A percentile compares a stretch with the other conserved stretches of the same genome.
Evolutionary conservation across 2,888 invertebrate genomes (phyloP).

Genomic region (Norana najaformis): DNA sequence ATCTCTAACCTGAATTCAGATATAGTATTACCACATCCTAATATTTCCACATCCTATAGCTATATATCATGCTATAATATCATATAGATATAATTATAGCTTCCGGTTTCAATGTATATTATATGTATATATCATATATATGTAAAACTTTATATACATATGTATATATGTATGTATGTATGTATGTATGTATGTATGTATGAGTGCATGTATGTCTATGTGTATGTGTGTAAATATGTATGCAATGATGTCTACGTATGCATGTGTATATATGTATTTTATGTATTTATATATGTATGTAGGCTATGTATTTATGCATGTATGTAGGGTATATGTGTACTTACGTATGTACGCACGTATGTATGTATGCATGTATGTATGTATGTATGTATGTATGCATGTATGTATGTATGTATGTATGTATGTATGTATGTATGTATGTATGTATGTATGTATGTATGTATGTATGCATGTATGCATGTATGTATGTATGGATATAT

Average conservation of each 20-base stretch:
- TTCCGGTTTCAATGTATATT: too few species aligned
- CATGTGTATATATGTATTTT: neutral
- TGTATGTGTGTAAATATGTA: neutral
- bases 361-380: neutral
- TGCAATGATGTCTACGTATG: too few species aligned
- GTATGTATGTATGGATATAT: neutral
- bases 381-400: too few species aligned
- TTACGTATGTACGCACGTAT: neutral
- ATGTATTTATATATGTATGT: neutral
- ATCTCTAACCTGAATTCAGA: neutral
- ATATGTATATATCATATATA: neutral
- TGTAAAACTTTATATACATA: neutral
- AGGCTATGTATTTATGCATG: too few species aligned
- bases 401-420: neutral
- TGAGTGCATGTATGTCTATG: neutral
- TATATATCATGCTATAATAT: neutral
- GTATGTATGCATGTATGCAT: neutral
- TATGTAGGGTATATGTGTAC: neutral
- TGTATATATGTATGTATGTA: neutral
- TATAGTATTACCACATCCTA: neutral
- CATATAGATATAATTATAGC: neutral
- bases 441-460: neutral
- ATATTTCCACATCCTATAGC: neutral
- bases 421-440: neutral
- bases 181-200: conserved; percentile 2